phyloP scores from a whole-genome alignment of 2,113 vertebrate species.

The Xenopus tropicalis region UCB_Xtro_10.0 CM004444.2:75275501-75276000 shows the following conservation, averaged over 20 bases:
- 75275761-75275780: neutral
- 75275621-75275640: slow-evolving; percentile 99
- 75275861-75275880: no score
- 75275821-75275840: no score
- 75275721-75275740: neutral
- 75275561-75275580: slow-evolving; percentile 98
- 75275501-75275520: slow-evolving; percentile 89
- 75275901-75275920: no score
- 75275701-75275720: slow-evolving; percentile 44
- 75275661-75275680: slow-evolving; percentile 67
- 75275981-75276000: no score
- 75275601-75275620: slow-evolving; percentile 94
- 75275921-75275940: no score
- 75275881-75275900: no score
- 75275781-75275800: neutral
- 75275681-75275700: slow-evolving; percentile 58
- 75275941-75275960: no score
- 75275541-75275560: slow-evolving; percentile 99
- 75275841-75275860: no score
- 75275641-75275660: slow-evolving; percentile 86
- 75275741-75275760: neutral
- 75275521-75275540: slow-evolving; percentile 92
- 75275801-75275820: neutral
- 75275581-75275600: slow-evolving; percentile 95
- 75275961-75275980: no score